phyloP scores from a whole-genome alignment of 1,140 invertebrate genomes.

The Drosophila lini region DNA sequence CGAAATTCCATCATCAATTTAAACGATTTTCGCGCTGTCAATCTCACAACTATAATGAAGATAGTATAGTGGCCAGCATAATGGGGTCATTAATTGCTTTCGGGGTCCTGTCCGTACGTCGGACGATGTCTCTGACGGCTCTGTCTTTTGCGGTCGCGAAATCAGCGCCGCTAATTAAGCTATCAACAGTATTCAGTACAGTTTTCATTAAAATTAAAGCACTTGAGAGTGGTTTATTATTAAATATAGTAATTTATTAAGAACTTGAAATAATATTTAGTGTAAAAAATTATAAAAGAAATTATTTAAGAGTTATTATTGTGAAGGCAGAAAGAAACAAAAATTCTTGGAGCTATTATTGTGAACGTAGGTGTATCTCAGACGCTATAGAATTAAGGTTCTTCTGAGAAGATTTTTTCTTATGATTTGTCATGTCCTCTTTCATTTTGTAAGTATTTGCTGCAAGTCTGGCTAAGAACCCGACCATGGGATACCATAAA shows the following conservation, averaged over 20 bases:
- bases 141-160: slow-evolving; percentile 3
- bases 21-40: slow-evolving; percentile 14
- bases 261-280: no score
- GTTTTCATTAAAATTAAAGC: background rate
- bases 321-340: no score
- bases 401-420: background rate
- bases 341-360: background rate
- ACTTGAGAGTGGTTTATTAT: background rate
- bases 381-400: background rate
- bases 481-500: background rate
- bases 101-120: slow-evolving; percentile 2
- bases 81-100: slow-evolving; percentile 24
- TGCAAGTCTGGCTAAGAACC: background rate
- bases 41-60: slow-evolving; percentile 21
- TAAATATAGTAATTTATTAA: background rate
- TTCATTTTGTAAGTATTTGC: background rate
- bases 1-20: slow-evolving; percentile 20
- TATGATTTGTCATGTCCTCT: background rate
- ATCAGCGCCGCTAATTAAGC: slow-evolving; percentile 13
- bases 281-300: background rate
- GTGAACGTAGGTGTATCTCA: background rate
- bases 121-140: slow-evolving; percentile 1
- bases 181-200: slow-evolving; percentile 1
- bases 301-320: background rate
- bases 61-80: slow-evolving; percentile 17